These are phyloP conservation scores for Apotomis turbidana DNA, from an alignment of 2,888 invertebrate genomes.

Conservation along the genomic window DNA sequence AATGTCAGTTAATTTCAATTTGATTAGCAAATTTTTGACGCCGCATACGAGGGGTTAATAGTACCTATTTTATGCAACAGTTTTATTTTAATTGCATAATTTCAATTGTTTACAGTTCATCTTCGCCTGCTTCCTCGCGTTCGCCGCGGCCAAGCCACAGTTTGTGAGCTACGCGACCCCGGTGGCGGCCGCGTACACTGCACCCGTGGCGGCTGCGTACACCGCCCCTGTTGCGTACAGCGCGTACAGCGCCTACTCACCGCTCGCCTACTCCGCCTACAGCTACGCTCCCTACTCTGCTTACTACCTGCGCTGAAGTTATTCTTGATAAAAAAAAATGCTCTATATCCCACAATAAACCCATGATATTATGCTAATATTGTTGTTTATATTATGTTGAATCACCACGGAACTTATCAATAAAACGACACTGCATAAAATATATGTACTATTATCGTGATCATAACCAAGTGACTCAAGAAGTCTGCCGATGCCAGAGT, in stretches of 20 bases:
- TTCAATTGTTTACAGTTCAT: conserved; percentile 66
- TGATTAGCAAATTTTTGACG: too few species aligned
- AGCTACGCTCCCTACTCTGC: conserved; percentile 61
- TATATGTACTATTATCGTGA: too few species aligned
- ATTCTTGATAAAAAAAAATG: background rate
- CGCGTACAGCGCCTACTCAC: conserved; percentile 63
- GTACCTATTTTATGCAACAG: background rate
- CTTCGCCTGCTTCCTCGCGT: conserved; percentile 81
- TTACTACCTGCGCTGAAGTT: conserved; percentile 49
- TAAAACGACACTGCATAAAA: too few species aligned
- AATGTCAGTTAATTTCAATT: too few species aligned
- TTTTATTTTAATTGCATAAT: background rate
- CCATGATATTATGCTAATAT: conserved; percentile 24
- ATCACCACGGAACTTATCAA: too few species aligned
- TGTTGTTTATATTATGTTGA: background rate
- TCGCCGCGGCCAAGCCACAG: conserved; percentile 61
- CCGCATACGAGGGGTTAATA: too few species aligned
- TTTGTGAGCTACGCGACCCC: conserved; percentile 46
- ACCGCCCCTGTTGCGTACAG: conserved; percentile 60
- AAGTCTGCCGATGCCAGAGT: too few species aligned
- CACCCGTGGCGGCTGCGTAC: conserved; percentile 50
- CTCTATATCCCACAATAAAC: conserved; percentile 22
- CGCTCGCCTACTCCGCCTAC: conserved; percentile 59
- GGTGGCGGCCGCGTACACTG: conserved; percentile 33
- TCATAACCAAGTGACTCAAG: too few species aligned